phyloP scores from a whole-genome alignment of 2,888 invertebrate genomes.

The Corythucha ciliata region DNA sequence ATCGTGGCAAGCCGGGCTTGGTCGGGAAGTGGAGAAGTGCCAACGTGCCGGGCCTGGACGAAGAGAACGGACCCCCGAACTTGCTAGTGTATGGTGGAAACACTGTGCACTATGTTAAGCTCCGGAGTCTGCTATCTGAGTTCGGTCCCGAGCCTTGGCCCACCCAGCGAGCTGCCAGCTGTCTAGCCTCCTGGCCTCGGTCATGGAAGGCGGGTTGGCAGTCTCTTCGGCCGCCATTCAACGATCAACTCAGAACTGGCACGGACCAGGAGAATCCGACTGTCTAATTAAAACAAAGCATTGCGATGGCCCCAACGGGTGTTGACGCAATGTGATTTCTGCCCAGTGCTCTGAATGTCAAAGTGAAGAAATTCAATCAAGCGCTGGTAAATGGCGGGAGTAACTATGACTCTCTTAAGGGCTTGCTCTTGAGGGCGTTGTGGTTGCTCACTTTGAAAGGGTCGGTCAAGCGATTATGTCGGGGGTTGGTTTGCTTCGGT shows the following conservation, averaged over 20 bases:
- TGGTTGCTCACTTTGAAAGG: no score
- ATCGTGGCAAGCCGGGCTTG: no score
- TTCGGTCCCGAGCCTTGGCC: slow-evolving; percentile 44
- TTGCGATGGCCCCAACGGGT: slow-evolving; percentile 55
- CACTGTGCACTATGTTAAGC: no score
- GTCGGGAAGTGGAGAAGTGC: no score
- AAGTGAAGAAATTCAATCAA: slow-evolving; percentile 56
- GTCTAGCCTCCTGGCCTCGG: slow-evolving; percentile 23
- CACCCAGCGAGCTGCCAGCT: slow-evolving; percentile 32
- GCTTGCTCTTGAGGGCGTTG: no score
- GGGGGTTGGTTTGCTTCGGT: no score
- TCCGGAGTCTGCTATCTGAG: no score
- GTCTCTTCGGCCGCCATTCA: slow-evolving; percentile 45
- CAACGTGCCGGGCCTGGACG: no score
- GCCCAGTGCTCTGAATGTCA: slow-evolving; percentile 48
- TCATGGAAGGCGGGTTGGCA: slow-evolving; percentile 28
- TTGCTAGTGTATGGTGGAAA: no score
- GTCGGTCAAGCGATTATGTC: no score
- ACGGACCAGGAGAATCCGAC: slow-evolving; percentile 57
- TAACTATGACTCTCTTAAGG: slow-evolving; percentile 39
- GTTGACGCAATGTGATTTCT: slow-evolving; percentile 55
- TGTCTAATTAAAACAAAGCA: slow-evolving; percentile 62
- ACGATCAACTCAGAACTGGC: slow-evolving; percentile 53
- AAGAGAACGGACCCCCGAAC: no score
- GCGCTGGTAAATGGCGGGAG: slow-evolving; percentile 53